A percentile compares a stretch with the other conserved stretches of the same genome.
Conservation (phyloP, 2,113 vertebrate species). For the Lampris incognitus region DNA sequence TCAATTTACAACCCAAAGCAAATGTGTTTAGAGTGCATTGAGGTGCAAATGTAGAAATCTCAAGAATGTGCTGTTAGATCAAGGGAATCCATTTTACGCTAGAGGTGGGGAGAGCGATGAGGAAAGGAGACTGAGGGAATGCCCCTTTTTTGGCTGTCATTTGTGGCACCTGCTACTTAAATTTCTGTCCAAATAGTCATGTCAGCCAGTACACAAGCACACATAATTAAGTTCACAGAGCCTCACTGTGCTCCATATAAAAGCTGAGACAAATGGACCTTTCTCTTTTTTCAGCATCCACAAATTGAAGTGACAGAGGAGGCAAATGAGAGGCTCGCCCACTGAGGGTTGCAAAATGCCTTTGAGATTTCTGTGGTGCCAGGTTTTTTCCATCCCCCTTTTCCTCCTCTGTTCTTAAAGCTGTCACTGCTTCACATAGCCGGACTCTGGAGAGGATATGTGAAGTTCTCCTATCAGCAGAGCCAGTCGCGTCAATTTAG, state of each 20-base stretch:
- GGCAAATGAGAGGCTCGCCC: slow-evolving; percentile 25
- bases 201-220: slow-evolving; percentile 13
- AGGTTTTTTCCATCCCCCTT: slow-evolving; percentile 11
- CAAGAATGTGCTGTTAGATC: neutral
- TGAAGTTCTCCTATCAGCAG: slow-evolving; percentile 49
- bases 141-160: neutral
- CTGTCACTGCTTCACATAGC: slow-evolving; percentile 23
- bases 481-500: slow-evolving; percentile 45
- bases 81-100: neutral
- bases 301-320: slow-evolving; percentile 26
- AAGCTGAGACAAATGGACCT: slow-evolving; percentile 32
- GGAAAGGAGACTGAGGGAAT: slow-evolving; percentile 6
- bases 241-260: slow-evolving; percentile 31
- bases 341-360: slow-evolving; percentile 46
- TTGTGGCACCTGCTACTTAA: no score
- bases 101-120: neutral
- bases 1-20: neutral
- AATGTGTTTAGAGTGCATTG: neutral
- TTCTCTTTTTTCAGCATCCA: neutral
- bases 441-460: slow-evolving; percentile 16
- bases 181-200: slow-evolving; percentile 15
- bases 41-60: neutral
- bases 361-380: slow-evolving; percentile 46
- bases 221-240: slow-evolving; percentile 41
- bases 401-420: neutral